Evolutionary conservation across 2,797 vertebrate species (phyloP), one percentile per base, ranked within the genome.

Genomic region (Scleropages formosus): DNA sequence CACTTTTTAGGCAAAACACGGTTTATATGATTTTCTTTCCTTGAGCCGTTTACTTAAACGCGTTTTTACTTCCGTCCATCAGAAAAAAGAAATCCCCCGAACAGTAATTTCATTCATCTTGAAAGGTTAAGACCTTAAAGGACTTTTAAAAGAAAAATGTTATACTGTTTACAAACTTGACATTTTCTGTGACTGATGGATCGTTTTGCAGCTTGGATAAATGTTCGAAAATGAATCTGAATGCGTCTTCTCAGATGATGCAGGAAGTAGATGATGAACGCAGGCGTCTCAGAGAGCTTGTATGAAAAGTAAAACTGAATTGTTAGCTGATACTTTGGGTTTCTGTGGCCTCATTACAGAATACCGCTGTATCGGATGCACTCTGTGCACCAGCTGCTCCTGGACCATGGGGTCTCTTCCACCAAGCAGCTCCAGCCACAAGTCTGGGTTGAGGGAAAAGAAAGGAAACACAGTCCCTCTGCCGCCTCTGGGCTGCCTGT

Each of bases 331-430:
- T 18, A n/a, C 70, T 49, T 53, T 12, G 26, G 67, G 8, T 53
- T 13, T 26, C 12, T 69, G 20, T 24, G 20, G 24, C 56, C 9
- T 8, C 1, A 13, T 13, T 70, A 1, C 67, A 70, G 67, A 47
- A 47, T 70, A 70, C 67, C 67, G 4, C 16, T 70, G 7, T 51
- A 70, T 8, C 51, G 53, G 46, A 26, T 47, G 7, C 47, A 24
- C 20, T 47, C 44, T 53, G 67, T 53, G 20, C 46, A 22, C 15
- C 51, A 46, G 67, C 20, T 70, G 8, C 67, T 70, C 46, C 70
- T 49, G 39, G 65, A 68, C 46, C 22, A 68, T 27, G 65, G 65
- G n/a, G 44, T 67, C 64, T 44, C 39, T 64, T 11, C 64, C 64
- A 64, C 15, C n/a, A 64, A 67, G 31, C 47, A 70, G 9, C 49